Evolutionary conservation across 1,140 invertebrate species (phyloP), one percentile per base, ranked within the genome.

Genomic region (Ruditapes philippinarum): DNA sequence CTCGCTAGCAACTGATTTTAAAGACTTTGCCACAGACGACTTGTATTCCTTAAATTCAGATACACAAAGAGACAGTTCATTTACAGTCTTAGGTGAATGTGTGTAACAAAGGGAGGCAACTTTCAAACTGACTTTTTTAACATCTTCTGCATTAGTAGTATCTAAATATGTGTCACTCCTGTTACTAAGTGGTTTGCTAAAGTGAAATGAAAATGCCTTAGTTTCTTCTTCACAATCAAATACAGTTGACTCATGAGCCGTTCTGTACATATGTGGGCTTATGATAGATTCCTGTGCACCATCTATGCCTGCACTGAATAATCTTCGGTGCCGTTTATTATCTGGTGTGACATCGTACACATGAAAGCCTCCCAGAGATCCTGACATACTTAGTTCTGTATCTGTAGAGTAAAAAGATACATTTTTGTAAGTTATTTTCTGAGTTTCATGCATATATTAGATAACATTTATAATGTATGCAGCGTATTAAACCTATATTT

Each of bases 91-190:
- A 0, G 98, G 97, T 40, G 98, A 98, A 95, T 99, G 98, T 0
- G 98, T 98, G 95, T 99, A 99, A 96, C 98, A 98, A 49, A 99
- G 97, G 51, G 98, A 99, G 0, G 98, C 98, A 97, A 99, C 97
- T 85, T 97, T 97, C 76, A 99, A 96, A 40, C 96, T 96, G 31
- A 93, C 73, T 85, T 87, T 74, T 28, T n/a, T 42, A n/a, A 54
- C 54, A 33, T 74, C 68, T 40, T 36, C 82, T 40, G 7, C 28
- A 33, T 49, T 22, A 51, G 42, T 54, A 31, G 45, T 19, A 38
- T 73, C 49, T 11, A 73, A 17, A 45, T 54, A 51, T 33, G 17
- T 2, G 22, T 36, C 14, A 25, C 25, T 49, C 38, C 28, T 54
- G 0, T 49, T 49, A 31, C 49, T 70, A 11, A 86, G 12, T 5